Evolutionary conservation across 2,797 vertebrate species (phyloP).

Genomic region (Etheostoma perlongum): DNA sequence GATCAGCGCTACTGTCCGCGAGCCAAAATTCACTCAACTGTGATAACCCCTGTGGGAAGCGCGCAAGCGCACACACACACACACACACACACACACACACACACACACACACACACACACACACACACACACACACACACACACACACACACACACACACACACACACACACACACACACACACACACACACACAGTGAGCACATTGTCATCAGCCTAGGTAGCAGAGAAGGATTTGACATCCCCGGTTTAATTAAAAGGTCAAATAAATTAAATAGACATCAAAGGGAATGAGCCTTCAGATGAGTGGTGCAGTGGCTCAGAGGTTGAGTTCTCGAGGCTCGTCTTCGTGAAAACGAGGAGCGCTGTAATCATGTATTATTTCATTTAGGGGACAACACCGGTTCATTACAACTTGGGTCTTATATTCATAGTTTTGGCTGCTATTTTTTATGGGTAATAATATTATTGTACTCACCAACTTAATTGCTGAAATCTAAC

Average conservation of each 20-base stretch:
- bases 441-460: conserved; percentile 24
- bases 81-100: conserved; percentile 16
- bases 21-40: conserved; percentile 66
- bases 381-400: conserved; percentile 41
- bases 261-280: conserved; percentile 71
- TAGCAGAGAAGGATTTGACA: conserved; percentile 45
- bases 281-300: conserved; percentile 57
- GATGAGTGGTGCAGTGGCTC: conserved; percentile 34
- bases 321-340: conserved; percentile 30
- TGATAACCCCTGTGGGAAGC: conserved; percentile 51
- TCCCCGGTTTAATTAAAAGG: conserved; percentile 69
- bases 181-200: not conserved
- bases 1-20: conserved; percentile 59
- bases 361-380: conserved; percentile 18
- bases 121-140: conserved; percentile 20
- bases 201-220: conserved; percentile 9
- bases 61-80: conserved; percentile 11
- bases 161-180: conserved; percentile 16
- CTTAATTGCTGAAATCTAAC: conserved; percentile 26
- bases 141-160: conserved; percentile 16
- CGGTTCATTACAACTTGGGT: conserved; percentile 23
- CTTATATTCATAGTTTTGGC: conserved; percentile 11
- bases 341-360: conserved; percentile 30
- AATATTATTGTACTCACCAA: conserved; percentile 26
- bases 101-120: conserved; percentile 27